phyloP scores from a whole-genome alignment of 2,113 vertebrate genomes.

The Zosterops japonicus region DNA sequence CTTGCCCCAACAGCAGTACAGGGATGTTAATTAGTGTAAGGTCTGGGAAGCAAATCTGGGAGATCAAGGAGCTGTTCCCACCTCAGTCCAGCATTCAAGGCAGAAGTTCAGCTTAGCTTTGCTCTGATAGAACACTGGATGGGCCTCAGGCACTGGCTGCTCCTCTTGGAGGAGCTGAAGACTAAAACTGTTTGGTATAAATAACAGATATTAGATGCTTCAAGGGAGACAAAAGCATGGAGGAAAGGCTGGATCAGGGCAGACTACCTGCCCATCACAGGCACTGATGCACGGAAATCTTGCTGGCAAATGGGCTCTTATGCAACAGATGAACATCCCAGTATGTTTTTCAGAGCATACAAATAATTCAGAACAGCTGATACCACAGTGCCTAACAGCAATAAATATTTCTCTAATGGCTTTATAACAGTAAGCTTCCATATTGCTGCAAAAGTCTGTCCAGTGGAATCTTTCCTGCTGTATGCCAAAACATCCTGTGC shows the following conservation, averaged over 20 bases:
- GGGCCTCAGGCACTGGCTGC: not conserved
- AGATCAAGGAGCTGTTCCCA: not conserved
- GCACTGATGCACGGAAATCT: not conserved
- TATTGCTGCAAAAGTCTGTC: not conserved
- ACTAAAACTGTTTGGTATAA: not conserved
- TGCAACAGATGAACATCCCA: not conserved
- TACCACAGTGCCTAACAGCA: not conserved
- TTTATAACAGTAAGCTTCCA: not conserved
- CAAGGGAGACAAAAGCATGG: not conserved
- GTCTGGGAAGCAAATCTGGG: not conserved
- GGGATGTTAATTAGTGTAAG: not conserved
- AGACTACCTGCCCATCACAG: not conserved
- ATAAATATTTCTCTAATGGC: not conserved
- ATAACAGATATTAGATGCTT: not conserved
- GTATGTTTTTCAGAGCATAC: not conserved
- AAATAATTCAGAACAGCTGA: not conserved
- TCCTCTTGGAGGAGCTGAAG: not conserved
- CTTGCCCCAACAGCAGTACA: not conserved
- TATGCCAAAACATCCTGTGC: not conserved
- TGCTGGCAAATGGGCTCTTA: not conserved
- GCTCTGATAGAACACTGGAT: not conserved
- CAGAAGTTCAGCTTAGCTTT: not conserved
- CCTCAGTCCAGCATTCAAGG: not conserved
- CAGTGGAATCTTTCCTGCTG: not conserved
- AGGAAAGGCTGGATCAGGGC: not conserved